Evolutionary conservation across 2,797 vertebrate species (phyloP), one percentile per base, ranked within the genome.

Genomic region (Urosaurus nigricauda): DNA sequence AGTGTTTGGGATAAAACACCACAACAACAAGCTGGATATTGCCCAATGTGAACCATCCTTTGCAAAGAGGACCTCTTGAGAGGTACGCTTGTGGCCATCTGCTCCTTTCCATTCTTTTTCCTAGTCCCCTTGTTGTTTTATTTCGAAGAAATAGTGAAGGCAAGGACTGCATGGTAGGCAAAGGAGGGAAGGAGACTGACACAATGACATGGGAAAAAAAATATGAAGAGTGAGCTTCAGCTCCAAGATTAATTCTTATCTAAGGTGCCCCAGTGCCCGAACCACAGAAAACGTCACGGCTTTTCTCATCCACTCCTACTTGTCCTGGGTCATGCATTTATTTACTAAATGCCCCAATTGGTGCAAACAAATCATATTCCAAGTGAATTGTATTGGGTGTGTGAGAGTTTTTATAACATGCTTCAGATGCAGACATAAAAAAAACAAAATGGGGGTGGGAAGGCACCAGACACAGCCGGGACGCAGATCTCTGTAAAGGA

Each of bases 401-500:
- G 32, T 32, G 12, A 32, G 5, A 5, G 8, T 29, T 26, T 89
- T 56, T 85, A 51, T 53, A 87, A n/a, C 35, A 56, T 91, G 24
- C 56, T 91, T 60, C 29, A 43, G 26, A 3, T 0, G 16, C 73
- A 86, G 60, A 68, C 87, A 89, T 86, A 53, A 47, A 51, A 11
- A 7, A 51, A 8, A 37, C 6, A 75, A 11, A 40, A 24, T 2
- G 1, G 74, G 40, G 40, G 24, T 37, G 21, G 73, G 29, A 40
- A 75, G 88, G 70, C 14, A 87, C 71, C 1, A 58, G 40, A 74
- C 4, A 81, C 60, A 37, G 79, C 58, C 13, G 75, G 26, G 58
- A 91, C 58, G 43, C 88, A 65, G 24, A 0, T 0, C 84, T 87
- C 40, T 71, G 32, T 40, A 85, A 47, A 83, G 0, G 0, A 14